Conservation (phyloP, 2,797 vertebrate genomes). For the Mus minutoides region DNA sequence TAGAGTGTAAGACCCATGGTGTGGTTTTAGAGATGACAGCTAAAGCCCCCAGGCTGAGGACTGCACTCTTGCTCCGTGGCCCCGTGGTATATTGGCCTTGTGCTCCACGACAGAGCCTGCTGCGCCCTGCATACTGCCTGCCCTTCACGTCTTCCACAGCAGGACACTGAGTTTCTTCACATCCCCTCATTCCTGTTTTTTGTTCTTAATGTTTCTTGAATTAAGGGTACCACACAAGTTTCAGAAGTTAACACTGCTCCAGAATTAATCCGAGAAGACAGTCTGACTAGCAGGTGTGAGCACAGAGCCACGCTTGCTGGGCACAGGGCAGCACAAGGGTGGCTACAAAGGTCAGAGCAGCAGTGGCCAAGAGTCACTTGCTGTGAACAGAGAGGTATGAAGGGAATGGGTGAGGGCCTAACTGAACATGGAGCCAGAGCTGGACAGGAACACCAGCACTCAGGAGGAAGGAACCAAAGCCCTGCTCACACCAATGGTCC, state of each 20-base stretch:
- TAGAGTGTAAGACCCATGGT: no score
- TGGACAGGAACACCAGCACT: neutral
- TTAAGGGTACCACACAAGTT: neutral
- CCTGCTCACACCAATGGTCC: neutral
- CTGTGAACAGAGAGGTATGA: neutral
- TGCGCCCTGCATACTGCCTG: neutral
- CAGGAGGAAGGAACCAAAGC: neutral
- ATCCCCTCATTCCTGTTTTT: neutral
- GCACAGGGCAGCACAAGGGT: neutral
- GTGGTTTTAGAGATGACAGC: neutral
- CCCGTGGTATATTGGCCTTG: neutral
- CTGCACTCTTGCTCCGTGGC: neutral
- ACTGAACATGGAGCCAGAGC: no score
- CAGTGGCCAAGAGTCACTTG: neutral
- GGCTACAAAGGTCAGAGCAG: neutral
- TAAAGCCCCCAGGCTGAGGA: neutral
- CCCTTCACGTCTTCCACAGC: neutral
- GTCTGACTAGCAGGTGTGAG: neutral
- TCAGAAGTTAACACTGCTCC: neutral
- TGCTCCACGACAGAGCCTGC: neutral
- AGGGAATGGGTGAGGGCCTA: neutral
- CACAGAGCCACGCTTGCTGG: neutral
- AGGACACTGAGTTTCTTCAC: neutral
- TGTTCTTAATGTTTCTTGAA: conserved; percentile 7
- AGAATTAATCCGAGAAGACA: neutral